Evolutionary conservation across 2,113 vertebrate genomes (phyloP), one percentile per base, ranked within the genome.

Genomic region (Macrotus californicus): DNA sequence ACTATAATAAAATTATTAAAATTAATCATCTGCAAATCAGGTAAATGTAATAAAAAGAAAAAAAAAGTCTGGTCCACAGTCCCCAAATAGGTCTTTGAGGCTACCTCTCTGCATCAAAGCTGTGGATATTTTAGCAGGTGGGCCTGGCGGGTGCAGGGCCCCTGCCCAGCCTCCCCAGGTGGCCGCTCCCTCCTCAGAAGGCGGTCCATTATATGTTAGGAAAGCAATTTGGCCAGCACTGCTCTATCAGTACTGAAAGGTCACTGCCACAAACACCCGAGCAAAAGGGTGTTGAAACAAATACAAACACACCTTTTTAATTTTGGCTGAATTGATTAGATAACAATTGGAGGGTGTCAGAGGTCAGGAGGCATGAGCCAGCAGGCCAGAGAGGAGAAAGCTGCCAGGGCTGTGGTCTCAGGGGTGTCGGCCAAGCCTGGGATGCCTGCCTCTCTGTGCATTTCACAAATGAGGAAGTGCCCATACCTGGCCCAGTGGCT

Each of bases 261-360:
- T 98, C 98, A 98, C 96, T 89, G 70, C 97, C 91, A 92, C 96
- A 97, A 98, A 97, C 96, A 89, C 95, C 93, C 75, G 91, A 97
- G 97, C 96, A 97, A 97, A 97, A 97, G 96, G 96, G 97, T 97
- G 96, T 97, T 95, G 97, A 97, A 95, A 97, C 96, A 97, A 98
- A 98, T 97, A 98, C 98, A 98, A 99, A 98, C 97, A 98, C 97
- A 98, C 97, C 97, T 98, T 98, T 98, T 98, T 98, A 98, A 98
- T 98, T 98, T 98, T 88, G 88, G 96, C 97, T 97, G 98, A 97
- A 98, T 98, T 98, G 98, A 98, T 98, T 98, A 98, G 98, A 98
- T 96, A 98, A 99, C 96, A 98, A 98, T 97, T 97, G 97, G 97
- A 97, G 97, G 95, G 97, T 98, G 98, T 98, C 98, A 97, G 97